Evolutionary conservation across 2,888 invertebrate genomes (phyloP).

Genomic region (Lasioglossum pauxillum): DNA sequence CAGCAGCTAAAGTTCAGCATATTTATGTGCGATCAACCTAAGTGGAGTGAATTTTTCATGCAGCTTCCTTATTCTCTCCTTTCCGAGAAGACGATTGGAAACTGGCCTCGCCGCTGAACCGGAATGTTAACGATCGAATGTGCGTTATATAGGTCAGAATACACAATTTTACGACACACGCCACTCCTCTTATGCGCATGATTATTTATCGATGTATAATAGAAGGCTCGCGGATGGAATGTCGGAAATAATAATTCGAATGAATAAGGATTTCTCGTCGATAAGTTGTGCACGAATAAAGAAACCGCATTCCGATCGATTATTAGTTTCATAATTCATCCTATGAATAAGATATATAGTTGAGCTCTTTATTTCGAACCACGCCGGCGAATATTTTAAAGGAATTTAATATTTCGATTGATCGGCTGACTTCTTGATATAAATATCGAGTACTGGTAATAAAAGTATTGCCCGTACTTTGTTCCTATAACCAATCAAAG

Average conservation of each 20-base stretch:
- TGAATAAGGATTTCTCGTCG: constrained; percentile 5
- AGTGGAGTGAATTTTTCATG: constrained; percentile 41
- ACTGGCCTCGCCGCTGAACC: constrained; percentile 13
- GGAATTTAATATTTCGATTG: constrained; percentile 67
- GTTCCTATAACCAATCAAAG: constrained; percentile 52
- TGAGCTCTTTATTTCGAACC: constrained; percentile 31
- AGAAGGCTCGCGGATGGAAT: constrained; percentile 10
- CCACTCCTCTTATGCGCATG: neutral
- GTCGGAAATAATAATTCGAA: constrained; percentile 30
- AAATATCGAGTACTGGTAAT: constrained; percentile 43
- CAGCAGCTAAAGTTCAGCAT: constrained; percentile 43
- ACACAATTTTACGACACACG: neutral
- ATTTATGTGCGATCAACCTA: constrained; percentile 42
- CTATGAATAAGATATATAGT: constrained; percentile 46
- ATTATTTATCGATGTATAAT: constrained; percentile 7
- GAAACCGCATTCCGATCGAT: constrained; percentile 56
- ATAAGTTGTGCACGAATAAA: constrained; percentile 28
- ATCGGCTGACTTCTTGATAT: constrained; percentile 37
- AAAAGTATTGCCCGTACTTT: constrained; percentile 55
- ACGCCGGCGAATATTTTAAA: constrained; percentile 49
- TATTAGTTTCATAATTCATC: constrained; percentile 54
- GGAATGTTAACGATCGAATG: constrained; percentile 26
- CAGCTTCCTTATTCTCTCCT: constrained; percentile 38
- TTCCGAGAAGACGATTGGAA: constrained; percentile 22
- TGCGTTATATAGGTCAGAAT: constrained; percentile 36